Evolutionary conservation across 2,113 vertebrate species (phyloP), one percentile per base, ranked within the genome.

Genomic region (Butorides virescens): DNA sequence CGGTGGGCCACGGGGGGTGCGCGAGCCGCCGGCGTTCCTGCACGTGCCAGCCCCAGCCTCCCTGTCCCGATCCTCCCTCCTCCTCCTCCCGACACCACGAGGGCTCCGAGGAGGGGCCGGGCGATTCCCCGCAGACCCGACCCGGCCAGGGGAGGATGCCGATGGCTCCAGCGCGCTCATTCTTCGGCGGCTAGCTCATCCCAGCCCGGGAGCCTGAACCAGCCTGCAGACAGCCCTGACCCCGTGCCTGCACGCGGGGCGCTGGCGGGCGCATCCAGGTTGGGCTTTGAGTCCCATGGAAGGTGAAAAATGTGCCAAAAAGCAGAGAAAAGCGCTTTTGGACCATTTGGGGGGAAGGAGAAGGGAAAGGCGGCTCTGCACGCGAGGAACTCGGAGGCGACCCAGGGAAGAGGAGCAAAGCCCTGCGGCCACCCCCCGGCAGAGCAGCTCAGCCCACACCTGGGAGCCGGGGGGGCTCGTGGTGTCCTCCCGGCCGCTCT

Each of bases 51-150:
- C 34, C 68, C 62, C 80, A 61, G 67, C 58, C 53, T 34, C 55
- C 30, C 55, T 15, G 1, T 7, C 0, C 0, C 11, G 13, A 63
- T 25, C 46, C 67, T 82, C 52, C n/a, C n/a, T n/a, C 23, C 90
- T 73, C 53, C 50, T 44, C 44, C 74, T 55, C 50, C 87, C 56
- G 87, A 34, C 0, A 10, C 12, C 72, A 53, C 92, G 83, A 18
- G 47, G 49, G 91, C 59, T 49, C 26, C 0, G 1, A 65, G 71
- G 53, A 90, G 53, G 36, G 36, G 27, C 8, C 4, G 13, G 27
- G 34, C 0, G 1, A 70, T 63, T 29, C 53, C 44, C 76, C 2
- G 1, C 23, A 56, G 88, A 37, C 30, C 52, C 0, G 0, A 5
- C 46, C 50, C 75, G 49, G 80, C 72, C 79, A 89, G 65, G 44